Base-by-base conservation (phyloP, 2,113 vertebrate genomes). In the Myanophis thanlyinensis region DNA sequence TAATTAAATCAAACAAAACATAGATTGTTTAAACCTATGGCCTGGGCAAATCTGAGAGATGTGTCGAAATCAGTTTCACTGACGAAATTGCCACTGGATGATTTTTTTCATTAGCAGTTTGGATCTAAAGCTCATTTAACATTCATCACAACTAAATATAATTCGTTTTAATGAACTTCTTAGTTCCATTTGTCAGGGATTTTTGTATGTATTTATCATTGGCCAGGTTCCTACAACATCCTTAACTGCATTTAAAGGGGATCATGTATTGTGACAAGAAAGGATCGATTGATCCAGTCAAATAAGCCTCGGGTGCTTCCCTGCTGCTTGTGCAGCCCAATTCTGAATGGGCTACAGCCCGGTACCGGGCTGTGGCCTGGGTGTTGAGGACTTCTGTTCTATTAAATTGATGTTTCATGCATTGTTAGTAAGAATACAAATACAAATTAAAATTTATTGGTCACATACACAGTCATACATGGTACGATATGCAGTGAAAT, bases 1-100 rank as follows among this genome's bases (percentile, higher is more conserved):
- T 91, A 91, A 91, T 85, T 53, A 85, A 53, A 54, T 67, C 35
- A 54, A 49, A 62, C 46, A 73, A 73, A 90, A 73, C 46, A 23
- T 35, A 48, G n/a, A 49, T 62, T 67, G 56, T 90, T 59, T 62
- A 47, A 89, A 59, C 54, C 59, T 84, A 22, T 54, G 52, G 89
- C 52, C 40, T 46, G 35, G 23, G 51, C n/a, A 52, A 54, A 35
- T 23, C n/a, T 54, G 80, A n/a, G 59, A 53, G 25, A 89, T 53
- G 18, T 88, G 6, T 5, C n/a, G 25, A 53, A 51, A 73, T 88
- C n/a, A 51, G n/a, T 30, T 67, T 47, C 25, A 91, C 5, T 22
- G 20, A 53, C 84, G 87, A 80, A 80, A 92, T 52, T 89, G 87
- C 5, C 49, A 80, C 27, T 48, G 80, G 46, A n/a, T 47, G 20